These are phyloP conservation scores for Hippotragus niger DNA, from an alignment of 2,113 vertebrate species.

Conservation along the genomic window DNA sequence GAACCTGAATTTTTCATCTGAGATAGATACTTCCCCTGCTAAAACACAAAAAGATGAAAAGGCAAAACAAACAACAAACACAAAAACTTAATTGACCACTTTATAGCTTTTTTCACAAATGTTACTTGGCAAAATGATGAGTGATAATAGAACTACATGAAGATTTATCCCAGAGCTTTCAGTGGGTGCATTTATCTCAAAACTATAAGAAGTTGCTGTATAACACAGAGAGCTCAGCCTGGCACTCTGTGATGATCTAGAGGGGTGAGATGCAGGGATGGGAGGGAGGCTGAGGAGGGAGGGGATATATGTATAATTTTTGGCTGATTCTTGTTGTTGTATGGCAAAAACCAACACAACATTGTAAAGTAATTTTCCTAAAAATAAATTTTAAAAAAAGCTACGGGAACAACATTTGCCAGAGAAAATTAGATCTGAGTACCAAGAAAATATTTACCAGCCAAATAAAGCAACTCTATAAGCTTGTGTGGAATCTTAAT, in stretches of 20 bases:
- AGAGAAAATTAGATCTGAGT: background rate
- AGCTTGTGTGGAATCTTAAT: background rate
- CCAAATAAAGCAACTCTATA: background rate
- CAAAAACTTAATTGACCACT: background rate
- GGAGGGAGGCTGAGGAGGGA: background rate
- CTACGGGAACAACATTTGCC: background rate
- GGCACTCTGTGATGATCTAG: background rate
- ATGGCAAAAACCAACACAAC: background rate
- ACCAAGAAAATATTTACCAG: background rate
- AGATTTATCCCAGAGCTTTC: background rate
- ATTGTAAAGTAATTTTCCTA: background rate
- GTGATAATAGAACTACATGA: background rate
- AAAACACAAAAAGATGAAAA: background rate
- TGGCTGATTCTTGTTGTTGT: background rate
- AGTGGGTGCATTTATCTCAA: background rate
- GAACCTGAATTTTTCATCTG: background rate
- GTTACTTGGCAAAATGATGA: background rate
- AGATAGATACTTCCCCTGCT: background rate
- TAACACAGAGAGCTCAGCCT: background rate
- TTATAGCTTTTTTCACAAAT: background rate
- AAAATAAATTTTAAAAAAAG: background rate
- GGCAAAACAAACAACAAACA: background rate
- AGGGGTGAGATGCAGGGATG: background rate
- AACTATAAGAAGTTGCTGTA: background rate
- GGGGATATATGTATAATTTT: background rate